Percentiles rank a stretch among this genome's conserved stretches.
Conservation (phyloP, 2,113 vertebrate genomes). For the Opisthocomus hoazin region DNA sequence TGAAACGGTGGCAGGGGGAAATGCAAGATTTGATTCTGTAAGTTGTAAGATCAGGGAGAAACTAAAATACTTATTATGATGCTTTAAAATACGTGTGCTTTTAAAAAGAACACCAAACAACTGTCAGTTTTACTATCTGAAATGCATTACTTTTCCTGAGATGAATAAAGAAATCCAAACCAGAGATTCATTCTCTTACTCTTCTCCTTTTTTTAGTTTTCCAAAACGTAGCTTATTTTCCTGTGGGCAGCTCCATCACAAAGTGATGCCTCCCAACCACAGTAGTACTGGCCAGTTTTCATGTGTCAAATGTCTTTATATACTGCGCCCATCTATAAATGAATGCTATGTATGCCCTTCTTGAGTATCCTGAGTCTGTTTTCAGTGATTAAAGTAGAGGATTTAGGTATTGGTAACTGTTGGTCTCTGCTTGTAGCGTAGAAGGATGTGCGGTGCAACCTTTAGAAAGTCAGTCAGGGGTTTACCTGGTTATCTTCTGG, state of each 20-base stretch:
- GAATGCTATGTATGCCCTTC: background rate
- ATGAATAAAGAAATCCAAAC: background rate
- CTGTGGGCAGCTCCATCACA: background rate
- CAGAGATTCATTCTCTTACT: background rate
- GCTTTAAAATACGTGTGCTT: background rate
- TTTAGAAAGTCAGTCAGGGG: background rate
- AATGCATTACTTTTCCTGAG: background rate
- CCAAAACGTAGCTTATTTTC: background rate
- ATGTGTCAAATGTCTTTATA: background rate
- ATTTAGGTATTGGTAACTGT: background rate
- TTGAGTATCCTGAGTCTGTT: background rate
- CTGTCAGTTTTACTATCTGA: background rate
- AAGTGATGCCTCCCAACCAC: background rate
- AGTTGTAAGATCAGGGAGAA: background rate
- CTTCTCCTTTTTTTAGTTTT: background rate
- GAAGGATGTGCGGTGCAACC: background rate
- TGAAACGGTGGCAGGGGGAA: background rate
- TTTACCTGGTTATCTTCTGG: background rate
- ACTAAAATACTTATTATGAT: background rate
- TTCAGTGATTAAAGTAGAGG: background rate
- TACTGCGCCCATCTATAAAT: background rate
- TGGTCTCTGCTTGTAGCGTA: background rate
- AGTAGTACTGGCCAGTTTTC: background rate
- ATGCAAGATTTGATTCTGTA: background rate
- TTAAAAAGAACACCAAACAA: background rate